phyloP scores from a whole-genome alignment of 1,140 invertebrate genomes.

The Trichoplusia ni region DNA sequence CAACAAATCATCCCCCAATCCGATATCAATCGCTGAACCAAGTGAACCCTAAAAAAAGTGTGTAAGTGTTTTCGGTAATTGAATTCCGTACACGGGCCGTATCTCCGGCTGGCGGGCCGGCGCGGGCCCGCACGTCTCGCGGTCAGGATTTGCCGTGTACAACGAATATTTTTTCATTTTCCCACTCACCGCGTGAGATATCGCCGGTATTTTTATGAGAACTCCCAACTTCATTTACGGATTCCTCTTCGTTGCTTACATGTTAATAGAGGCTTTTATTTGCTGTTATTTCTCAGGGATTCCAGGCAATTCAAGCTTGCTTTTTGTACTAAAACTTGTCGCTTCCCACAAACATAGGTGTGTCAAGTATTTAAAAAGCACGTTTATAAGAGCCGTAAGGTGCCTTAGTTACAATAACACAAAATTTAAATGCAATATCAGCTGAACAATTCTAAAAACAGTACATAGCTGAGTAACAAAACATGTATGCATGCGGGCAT shows the following conservation, averaged over 20 bases:
- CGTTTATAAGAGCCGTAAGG: too few species aligned
- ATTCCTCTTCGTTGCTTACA: constrained; percentile 37
- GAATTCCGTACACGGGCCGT: constrained; percentile 65
- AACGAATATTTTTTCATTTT: constrained; percentile 70
- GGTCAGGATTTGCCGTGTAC: constrained; percentile 66
- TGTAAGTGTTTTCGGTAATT: constrained; percentile 53
- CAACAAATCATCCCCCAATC: too few species aligned
- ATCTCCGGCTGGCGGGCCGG: constrained; percentile 45
- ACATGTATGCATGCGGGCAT: too few species aligned
- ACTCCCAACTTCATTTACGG: constrained; percentile 48
- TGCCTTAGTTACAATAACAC: too few species aligned
- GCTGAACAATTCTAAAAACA: too few species aligned
- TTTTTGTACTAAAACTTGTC: too few species aligned
- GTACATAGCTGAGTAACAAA: too few species aligned
- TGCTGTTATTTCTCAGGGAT: background rate
- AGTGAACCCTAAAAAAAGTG: constrained; percentile 32
- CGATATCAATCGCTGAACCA: too few species aligned
- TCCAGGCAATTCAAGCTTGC: too few species aligned
- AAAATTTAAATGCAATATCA: too few species aligned
- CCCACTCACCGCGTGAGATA: constrained; percentile 48
- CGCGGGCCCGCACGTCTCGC: constrained; percentile 48
- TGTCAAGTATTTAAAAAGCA: too few species aligned
- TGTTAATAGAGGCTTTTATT: background rate
- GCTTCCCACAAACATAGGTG: too few species aligned
- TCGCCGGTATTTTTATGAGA: constrained; percentile 58